Conservation (phyloP, 2,797 vertebrate genomes). For the Aplochiton taeniatus region DNA sequence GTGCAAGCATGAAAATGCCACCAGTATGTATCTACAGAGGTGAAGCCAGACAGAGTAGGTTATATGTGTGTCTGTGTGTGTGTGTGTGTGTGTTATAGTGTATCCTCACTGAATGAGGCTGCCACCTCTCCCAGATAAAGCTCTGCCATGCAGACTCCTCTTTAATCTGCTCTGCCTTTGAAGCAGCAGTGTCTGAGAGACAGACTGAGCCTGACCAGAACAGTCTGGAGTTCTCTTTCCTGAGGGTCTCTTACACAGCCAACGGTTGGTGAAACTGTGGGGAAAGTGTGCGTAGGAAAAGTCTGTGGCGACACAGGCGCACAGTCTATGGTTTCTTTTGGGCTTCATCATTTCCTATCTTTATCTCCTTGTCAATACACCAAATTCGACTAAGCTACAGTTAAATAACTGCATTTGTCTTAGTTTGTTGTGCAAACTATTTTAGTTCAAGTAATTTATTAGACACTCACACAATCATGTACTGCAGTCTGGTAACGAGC, state of each 20-base stretch:
- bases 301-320: too few relatives aligned
- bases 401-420: too few relatives aligned
- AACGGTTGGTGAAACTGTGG: slow-evolving; percentile 12
- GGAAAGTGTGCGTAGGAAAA: slow-evolving; percentile 18
- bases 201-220: slow-evolving; percentile 29
- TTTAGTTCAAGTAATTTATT: slow-evolving; percentile 24
- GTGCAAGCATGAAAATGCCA: not conserved
- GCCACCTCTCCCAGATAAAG: slow-evolving; percentile 37
- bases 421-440: slow-evolving; percentile 23
- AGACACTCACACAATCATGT: slow-evolving; percentile 28
- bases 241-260: slow-evolving; percentile 22
- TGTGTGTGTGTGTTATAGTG: not conserved
- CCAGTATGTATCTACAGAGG: not conserved
- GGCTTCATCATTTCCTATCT: too few relatives aligned
- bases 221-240: slow-evolving; percentile 45
- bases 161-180: slow-evolving; percentile 64
- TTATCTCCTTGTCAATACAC: too few relatives aligned
- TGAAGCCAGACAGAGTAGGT: not conserved
- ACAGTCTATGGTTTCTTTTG: too few relatives aligned
- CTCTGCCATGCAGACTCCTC: slow-evolving; percentile 14
- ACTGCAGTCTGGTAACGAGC: slow-evolving; percentile 38
- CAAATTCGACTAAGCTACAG: too few relatives aligned
- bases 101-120: not conserved
- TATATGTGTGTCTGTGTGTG: not conserved
- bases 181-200: slow-evolving; percentile 42